phyloP scores from a whole-genome alignment of 2,888 invertebrate genomes.

The Microplitis manilae region DNA sequence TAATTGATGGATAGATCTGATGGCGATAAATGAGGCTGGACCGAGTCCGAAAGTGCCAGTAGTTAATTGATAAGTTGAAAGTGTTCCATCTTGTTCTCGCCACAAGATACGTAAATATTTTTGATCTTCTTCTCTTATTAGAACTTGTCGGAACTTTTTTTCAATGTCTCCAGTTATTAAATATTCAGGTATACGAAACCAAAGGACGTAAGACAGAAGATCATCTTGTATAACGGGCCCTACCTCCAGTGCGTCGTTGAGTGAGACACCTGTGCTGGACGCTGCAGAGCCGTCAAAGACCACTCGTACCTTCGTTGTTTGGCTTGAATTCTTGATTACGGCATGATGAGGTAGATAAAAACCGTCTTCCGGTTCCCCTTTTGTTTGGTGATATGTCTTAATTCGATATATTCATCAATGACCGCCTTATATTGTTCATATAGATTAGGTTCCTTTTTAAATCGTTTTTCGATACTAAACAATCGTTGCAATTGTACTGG shows the following conservation, averaged over 20 bases:
- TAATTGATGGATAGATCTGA: constrained; percentile 42
- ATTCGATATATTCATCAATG: constrained; percentile 45
- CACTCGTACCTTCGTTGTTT: constrained; percentile 56
- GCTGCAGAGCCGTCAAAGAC: constrained; percentile 59
- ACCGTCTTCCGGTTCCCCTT: not conserved
- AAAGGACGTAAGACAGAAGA: constrained; percentile 48
- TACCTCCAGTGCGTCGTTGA: constrained; percentile 54
- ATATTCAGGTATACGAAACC: constrained; percentile 50
- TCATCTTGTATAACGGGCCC: constrained; percentile 56
- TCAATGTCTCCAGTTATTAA: constrained; percentile 58
- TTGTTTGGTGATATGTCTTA: constrained; percentile 45
- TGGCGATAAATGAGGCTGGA: constrained; percentile 54
- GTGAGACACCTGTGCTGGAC: constrained; percentile 48
- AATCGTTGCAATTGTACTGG: constrained; percentile 37
- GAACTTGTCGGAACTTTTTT: constrained; percentile 59
- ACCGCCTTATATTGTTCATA: constrained; percentile 32
- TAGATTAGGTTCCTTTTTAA: constrained; percentile 37
- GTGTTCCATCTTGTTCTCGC: constrained; percentile 38
- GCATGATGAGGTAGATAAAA: constrained; percentile 60
- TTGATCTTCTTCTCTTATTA: constrained; percentile 46
- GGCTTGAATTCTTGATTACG: constrained; percentile 51
- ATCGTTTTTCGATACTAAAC: constrained; percentile 30
- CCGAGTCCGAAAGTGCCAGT: constrained; percentile 57
- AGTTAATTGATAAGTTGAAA: constrained; percentile 48
- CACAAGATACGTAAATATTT: constrained; percentile 59